Base-by-base conservation (phyloP, 2,888 invertebrate genomes). In the Drosophila eohydei region DNA sequence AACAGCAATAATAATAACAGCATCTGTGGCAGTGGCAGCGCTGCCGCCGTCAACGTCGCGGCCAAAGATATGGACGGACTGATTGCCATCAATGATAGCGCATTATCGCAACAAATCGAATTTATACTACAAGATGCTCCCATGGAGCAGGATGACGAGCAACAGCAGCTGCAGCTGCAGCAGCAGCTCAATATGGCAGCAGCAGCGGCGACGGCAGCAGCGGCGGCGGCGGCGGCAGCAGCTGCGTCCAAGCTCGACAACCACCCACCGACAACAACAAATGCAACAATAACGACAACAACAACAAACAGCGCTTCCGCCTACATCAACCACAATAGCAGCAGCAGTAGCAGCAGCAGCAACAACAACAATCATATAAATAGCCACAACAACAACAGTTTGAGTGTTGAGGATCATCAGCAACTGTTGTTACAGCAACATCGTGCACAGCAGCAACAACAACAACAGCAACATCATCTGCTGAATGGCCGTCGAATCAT, bases 71-170 rank as follows among this genome's bases (percentile, higher is more conserved):
- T 92, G 79, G 92, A 93, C 72, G 91, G 90, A 69, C 81, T 93
- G 67, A 92, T 92, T 79, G 90, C 92, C 80, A 91, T 93, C 81
- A 92, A 91, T 74, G 93, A 92, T 87, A 92, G 87, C 81, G 91
- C 93, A 77, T 83, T 92, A 81, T 92, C 92, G 77, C 92, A 93
- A 91, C 92, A 92, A 91, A 93, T 92, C 91, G 92, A 92, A 92
- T 92, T 92, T 91, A 92, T 92, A 74, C 85, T 92, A 72, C 92
- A 92, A 79, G 93, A 92, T 81, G 92, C 93, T 88, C 92, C 92
- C 74, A 92, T 92, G 92, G 92, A 91, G 83, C 91, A 91, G 71
- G 92, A 91, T 63, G 90, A 84, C 43, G 83, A 90, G 56, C 80
- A 80, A 43, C 88, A 89, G 32, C 69, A 89, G 32, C 69, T 71